Conservation (phyloP, 2,113 vertebrate genomes). For the Macrotus californicus region DNA sequence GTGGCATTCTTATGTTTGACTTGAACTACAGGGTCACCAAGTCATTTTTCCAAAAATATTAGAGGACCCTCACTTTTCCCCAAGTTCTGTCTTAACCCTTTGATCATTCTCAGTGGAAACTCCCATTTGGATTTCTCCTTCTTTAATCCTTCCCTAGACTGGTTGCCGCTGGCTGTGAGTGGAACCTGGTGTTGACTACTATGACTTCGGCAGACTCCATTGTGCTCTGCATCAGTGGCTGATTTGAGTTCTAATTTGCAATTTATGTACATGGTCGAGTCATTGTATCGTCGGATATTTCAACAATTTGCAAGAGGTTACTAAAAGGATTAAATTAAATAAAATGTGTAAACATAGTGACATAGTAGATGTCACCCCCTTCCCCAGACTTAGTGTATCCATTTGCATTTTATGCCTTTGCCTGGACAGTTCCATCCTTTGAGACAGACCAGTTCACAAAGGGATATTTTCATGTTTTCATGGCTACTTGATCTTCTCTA, state of each 20-base stretch:
- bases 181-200: background rate
- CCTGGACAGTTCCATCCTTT: background rate
- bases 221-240: background rate
- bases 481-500: background rate
- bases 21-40: background rate
- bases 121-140: background rate
- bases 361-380: background rate
- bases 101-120: background rate
- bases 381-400: background rate
- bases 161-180: constrained; percentile 17
- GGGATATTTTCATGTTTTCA: background rate
- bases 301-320: background rate
- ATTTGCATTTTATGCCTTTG: background rate
- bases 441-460: background rate
- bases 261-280: background rate
- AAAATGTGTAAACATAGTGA: background rate
- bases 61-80: constrained; percentile 1
- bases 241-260: background rate
- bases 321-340: background rate
- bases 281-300: background rate
- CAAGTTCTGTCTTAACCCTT: background rate
- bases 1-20: background rate
- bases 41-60: background rate
- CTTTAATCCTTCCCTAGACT: background rate
- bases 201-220: background rate